Evolutionary conservation across 2,888 invertebrate genomes (phyloP), one percentile per base, ranked within the genome.

Genomic region (Tinea semifulvella): DNA sequence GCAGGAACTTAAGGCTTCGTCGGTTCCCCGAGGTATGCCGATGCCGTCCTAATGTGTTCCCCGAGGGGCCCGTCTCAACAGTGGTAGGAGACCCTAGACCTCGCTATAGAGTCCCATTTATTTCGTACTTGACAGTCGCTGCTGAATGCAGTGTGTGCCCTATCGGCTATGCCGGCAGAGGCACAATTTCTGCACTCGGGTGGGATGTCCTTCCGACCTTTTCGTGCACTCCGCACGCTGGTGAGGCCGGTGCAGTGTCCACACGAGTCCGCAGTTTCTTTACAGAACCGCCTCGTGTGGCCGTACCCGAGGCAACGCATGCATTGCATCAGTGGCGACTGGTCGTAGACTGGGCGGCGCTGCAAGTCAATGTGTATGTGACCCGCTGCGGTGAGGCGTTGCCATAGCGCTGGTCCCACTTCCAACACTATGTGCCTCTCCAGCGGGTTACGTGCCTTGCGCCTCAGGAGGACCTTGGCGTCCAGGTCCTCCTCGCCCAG

Each of bases 81-180:
- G 50, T 51, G 53, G 17, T 55, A 52, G 2, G 46, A n/a, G 11
- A 51, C 27, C 2, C 31, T 40, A 0, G 49, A 43, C 0, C 57
- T 25, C 2, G 56, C 55, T 50, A 53, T 50, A 0, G 14, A 16
- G 8, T 57, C 57, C 57, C 56, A 55, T 17, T 39, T 53, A 1
- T 27, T 13, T 1, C 47, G 17, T 6, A 43, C 43, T 0, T 25
- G 49, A 42, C 54, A 55, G 1, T 40, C 43, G 10, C 13, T 8
- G 25, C 44, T 42, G 40, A 48, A 50, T 1, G 49, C 49, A 2
- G 26, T 44, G 20, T 46, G 49, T 22, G 42, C 8, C n/a, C 13
- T 1, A 0, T 40, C 44, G 22, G 17, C 10, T 2, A 26, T 7
- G 2, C 31, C 39, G 2, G 47, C 47, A 6, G 16, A 7, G 2